Percentiles rank a stretch among this genome's conserved stretches.
phyloP scores from a whole-genome alignment of 1,140 invertebrate species.

The Scylla paramamosain region DNA sequence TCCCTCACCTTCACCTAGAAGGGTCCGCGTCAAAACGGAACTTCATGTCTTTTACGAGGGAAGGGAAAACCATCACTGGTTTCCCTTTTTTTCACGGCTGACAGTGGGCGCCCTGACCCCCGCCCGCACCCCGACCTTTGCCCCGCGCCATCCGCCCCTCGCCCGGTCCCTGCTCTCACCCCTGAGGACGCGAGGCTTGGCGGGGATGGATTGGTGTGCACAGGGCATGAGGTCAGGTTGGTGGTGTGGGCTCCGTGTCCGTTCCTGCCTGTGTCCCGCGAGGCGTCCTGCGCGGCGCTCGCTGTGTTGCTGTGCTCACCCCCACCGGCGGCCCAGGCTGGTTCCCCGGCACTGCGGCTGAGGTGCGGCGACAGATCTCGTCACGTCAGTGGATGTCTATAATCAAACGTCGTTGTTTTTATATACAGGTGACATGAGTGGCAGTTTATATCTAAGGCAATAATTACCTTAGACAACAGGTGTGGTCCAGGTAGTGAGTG shows the following conservation, averaged over 20 bases:
- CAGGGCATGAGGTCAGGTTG: not conserved
- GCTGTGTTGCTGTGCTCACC: not conserved
- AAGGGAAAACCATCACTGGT: not conserved
- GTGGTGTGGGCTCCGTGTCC: not conserved
- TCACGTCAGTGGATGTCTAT: not conserved
- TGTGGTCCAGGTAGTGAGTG: not conserved
- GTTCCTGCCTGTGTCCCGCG: constrained; percentile 16
- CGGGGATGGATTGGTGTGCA: not conserved
- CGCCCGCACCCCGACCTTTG: not conserved
- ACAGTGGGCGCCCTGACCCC: not conserved
- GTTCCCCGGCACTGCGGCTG: not conserved
- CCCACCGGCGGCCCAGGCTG: not conserved
- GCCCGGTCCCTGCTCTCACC: not conserved
- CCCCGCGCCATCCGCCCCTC: not conserved
- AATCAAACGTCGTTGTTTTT: constrained; percentile 44
- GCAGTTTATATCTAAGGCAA: constrained; percentile 39
- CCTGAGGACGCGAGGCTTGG: not conserved
- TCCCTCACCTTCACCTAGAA: not conserved
- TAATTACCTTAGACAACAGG: constrained; percentile 35
- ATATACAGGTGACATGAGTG: constrained; percentile 40
- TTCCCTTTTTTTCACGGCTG: constrained; percentile 3
- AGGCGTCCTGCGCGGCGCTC: not conserved
- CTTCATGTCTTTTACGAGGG: not conserved
- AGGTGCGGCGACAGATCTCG: not conserved
- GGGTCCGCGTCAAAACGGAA: not conserved